A percentile compares a stretch with the other conserved stretches of the same genome.
These are phyloP conservation scores for Pseudocheirus occidentalis DNA, from an alignment of 2,797 vertebrate species.

Conservation along the genomic window DNA sequence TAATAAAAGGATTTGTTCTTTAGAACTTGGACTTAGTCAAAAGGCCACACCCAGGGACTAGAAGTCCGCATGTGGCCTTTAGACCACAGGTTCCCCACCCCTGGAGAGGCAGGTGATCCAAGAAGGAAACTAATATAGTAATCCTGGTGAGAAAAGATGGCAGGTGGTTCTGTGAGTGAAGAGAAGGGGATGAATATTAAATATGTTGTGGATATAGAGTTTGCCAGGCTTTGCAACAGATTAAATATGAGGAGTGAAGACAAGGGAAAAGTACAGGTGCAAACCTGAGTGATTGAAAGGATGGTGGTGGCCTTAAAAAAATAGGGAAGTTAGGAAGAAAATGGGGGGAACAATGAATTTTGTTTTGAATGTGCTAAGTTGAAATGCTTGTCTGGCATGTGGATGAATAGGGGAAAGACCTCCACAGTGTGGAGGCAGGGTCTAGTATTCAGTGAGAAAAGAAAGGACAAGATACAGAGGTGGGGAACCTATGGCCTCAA, in stretches of 20 bases:
- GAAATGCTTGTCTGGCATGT: not conserved
- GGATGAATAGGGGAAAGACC: not conserved
- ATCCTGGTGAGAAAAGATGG: not conserved
- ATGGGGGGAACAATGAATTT: not conserved
- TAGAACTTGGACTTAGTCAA: no score
- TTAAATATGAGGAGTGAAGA: not conserved
- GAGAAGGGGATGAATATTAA: not conserved
- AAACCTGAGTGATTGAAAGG: not conserved
- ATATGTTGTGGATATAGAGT: not conserved
- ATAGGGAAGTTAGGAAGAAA: not conserved
- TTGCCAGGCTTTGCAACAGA: not conserved
- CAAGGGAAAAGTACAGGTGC: not conserved
- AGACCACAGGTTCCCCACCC: no score
- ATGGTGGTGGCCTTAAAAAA: not conserved
- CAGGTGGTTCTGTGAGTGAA: not conserved
- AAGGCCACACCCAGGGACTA: no score
- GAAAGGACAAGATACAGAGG: no score
- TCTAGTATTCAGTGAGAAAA: not conserved
- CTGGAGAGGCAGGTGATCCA: not conserved
- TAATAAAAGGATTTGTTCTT: no score
- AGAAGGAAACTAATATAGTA: not conserved
- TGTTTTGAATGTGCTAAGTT: not conserved
- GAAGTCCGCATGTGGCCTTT: no score
- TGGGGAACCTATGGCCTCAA: no score
- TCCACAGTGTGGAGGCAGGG: not conserved